Evolutionary conservation across 2,113 vertebrate genomes (phyloP).

Genomic region (Todiramphus chloris): DNA sequence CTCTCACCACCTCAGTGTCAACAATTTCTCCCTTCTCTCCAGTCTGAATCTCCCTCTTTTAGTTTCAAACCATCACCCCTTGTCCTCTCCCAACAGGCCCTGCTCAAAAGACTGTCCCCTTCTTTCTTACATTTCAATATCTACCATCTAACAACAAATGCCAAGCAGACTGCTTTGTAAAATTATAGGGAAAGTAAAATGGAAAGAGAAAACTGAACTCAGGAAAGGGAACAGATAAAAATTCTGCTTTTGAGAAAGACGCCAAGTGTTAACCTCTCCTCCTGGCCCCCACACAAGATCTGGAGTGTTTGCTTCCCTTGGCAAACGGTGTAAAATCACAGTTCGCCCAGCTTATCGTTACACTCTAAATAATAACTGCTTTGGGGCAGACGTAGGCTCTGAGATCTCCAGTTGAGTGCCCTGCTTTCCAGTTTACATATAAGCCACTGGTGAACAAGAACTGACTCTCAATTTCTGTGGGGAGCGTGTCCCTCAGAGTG

Average conservation of each 20-base stretch:
- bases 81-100: neutral
- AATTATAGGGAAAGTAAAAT: neutral
- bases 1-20: neutral
- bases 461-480: neutral
- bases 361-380: neutral
- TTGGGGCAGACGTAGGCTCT: neutral
- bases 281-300: neutral
- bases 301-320: constrained; percentile 11
- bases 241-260: neutral
- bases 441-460: neutral
- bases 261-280: neutral
- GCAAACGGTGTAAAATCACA: neutral
- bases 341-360: neutral
- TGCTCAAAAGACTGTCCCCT: neutral
- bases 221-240: constrained; percentile 14
- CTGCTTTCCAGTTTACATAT: neutral
- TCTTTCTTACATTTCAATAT: neutral
- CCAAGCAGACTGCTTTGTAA: neutral
- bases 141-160: neutral
- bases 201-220: neutral
- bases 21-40: neutral
- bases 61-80: neutral
- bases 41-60: neutral
- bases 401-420: neutral
- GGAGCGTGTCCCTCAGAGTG: neutral